These are phyloP conservation scores for Noctua fimbriata DNA, from an alignment of 2,888 invertebrate genomes.

Conservation along the genomic window DNA sequence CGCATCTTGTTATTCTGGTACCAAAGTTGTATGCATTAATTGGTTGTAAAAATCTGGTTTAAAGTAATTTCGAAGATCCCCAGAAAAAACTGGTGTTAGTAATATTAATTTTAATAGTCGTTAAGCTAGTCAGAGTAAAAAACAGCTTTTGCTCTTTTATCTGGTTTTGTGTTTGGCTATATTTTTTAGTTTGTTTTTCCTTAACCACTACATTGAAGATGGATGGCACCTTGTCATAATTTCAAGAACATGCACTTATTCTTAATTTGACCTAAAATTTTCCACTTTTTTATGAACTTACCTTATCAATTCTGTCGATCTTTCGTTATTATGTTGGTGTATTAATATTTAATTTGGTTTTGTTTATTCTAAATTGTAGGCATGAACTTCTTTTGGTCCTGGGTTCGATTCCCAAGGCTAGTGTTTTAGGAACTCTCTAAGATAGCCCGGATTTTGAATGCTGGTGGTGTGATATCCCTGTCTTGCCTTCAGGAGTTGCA, in stretches of 20 bases:
- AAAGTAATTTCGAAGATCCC: background rate
- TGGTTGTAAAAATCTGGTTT: background rate
- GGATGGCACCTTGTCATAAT: background rate
- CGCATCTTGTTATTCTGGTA: background rate
- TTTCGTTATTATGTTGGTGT: background rate
- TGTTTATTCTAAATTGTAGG: background rate
- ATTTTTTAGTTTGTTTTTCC: constrained; percentile 5
- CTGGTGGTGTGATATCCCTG: no score
- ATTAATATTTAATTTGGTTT: background rate
- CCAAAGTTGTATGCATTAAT: background rate
- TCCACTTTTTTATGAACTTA: background rate
- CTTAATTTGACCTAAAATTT: background rate
- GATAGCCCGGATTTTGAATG: no score
- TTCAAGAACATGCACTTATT: background rate
- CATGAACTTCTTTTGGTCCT: background rate
- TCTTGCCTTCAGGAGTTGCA: no score
- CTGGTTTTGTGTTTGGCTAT: background rate
- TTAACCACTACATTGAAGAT: background rate
- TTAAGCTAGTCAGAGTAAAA: constrained; percentile 1
- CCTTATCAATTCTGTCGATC: background rate
- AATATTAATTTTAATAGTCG: background rate
- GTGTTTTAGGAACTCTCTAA: background rate
- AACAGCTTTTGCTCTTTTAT: background rate
- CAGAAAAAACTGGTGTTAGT: background rate
- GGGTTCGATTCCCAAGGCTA: background rate